Evolutionary conservation across 1,140 invertebrate genomes (phyloP).

Genomic region (Saccostrea cuccullata): DNA sequence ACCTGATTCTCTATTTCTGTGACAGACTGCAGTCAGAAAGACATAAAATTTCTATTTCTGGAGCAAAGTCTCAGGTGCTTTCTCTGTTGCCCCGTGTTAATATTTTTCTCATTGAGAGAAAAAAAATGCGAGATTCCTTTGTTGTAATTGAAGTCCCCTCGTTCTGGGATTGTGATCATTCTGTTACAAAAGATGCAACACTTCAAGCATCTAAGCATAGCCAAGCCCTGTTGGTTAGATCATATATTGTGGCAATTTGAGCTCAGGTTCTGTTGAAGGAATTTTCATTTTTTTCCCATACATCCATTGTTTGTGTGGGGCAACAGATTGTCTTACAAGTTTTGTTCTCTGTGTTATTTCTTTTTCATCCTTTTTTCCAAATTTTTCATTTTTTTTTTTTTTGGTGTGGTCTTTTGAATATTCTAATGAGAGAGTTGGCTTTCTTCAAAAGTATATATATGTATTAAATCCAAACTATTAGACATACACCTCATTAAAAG

Average conservation of each 20-base stretch:
- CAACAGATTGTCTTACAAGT: neutral
- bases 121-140: constrained; percentile 3
- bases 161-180: constrained; percentile 29
- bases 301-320: neutral
- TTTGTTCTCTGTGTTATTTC: neutral
- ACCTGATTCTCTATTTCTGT: neutral
- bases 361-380: too few species aligned
- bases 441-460: too few species aligned
- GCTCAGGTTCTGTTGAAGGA: neutral
- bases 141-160: neutral
- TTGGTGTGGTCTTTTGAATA: too few species aligned
- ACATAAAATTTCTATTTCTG: neutral
- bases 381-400: too few species aligned
- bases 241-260: constrained; percentile 1
- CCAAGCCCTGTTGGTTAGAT: constrained; percentile 19
- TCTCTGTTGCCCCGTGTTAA: neutral
- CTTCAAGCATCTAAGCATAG: constrained; percentile 7
- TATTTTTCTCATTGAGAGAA: neutral
- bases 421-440: too few species aligned
- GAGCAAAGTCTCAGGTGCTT: neutral
- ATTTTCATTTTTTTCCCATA: constrained; percentile 24
- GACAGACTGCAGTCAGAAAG: neutral
- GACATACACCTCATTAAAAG: too few species aligned
- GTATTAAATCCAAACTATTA: too few species aligned
- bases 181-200: constrained; percentile 20